Conservation (phyloP, 2,113 vertebrate genomes). For the Cyprinodon brontotheroides region DNA sequence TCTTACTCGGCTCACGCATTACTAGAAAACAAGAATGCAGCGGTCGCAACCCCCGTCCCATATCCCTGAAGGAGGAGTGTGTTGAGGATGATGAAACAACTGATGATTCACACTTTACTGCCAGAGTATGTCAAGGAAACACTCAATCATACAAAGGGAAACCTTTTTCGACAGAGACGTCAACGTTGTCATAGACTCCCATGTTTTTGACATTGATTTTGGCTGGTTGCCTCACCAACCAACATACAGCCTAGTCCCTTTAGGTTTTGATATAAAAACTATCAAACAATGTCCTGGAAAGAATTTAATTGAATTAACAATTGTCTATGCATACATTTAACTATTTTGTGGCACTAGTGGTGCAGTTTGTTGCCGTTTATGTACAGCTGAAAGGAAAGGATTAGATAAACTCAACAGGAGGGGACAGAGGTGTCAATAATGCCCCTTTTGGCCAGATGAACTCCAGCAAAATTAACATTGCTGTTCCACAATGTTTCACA, state of each 20-base stretch:
- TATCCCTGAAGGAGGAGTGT: slow-evolving; percentile 49
- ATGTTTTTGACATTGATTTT: slow-evolving; percentile 20
- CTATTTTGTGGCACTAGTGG: too few relatives aligned
- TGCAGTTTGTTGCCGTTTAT: too few relatives aligned
- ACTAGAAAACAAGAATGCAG: slow-evolving; percentile 64
- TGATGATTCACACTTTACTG: slow-evolving; percentile 76
- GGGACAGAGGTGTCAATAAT: too few relatives aligned
- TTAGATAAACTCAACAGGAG: too few relatives aligned
- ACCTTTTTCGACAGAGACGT: slow-evolving; percentile 26
- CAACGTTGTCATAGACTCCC: slow-evolving; percentile 49
- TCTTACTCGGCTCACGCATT: slow-evolving; percentile 47
- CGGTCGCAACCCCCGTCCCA: slow-evolving; percentile 50
- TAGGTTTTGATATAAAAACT: neutral
- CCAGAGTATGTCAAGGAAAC: slow-evolving; percentile 63
- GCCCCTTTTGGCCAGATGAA: too few relatives aligned
- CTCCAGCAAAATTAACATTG: too few relatives aligned
- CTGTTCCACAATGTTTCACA: too few relatives aligned
- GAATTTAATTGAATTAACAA: neutral
- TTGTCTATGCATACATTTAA: too few relatives aligned
- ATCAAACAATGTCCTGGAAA: neutral
- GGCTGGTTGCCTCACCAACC: slow-evolving; percentile 23
- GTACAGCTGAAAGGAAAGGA: too few relatives aligned
- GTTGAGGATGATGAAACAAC: slow-evolving; percentile 67
- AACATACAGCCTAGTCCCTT: neutral
- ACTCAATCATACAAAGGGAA: slow-evolving; percentile 52